Evolutionary conservation across 2,797 vertebrate genomes (phyloP).

Genomic region (Yasuhikotakia modesta): DNA sequence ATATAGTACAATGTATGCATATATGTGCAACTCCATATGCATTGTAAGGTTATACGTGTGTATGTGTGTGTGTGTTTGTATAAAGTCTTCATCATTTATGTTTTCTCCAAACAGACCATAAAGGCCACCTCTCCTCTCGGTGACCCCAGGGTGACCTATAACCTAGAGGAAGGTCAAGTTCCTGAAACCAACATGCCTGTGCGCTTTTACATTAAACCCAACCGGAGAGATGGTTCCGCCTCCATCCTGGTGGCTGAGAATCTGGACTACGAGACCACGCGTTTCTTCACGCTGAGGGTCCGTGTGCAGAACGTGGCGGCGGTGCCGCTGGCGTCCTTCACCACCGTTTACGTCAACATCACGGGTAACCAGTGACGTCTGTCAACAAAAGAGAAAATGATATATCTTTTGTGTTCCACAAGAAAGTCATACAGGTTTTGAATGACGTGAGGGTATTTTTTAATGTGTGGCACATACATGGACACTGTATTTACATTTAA

Average conservation of each 20-base stretch:
- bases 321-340: conserved; percentile 85
- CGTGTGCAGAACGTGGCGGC: conserved; percentile 87
- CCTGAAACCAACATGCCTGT: conserved; percentile 90
- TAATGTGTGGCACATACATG: background rate
- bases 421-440: too few species aligned
- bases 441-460: too few species aligned
- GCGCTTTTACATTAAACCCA: conserved; percentile 88
- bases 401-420: too few species aligned
- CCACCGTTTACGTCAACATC: conserved; percentile 83
- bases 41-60: too few species aligned
- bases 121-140: conserved; percentile 85
- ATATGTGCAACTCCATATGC: too few species aligned
- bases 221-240: conserved; percentile 83
- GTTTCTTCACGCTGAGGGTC: conserved; percentile 82
- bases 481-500: background rate
- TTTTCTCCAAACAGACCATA: conserved; percentile 74
- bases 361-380: conserved; percentile 74
- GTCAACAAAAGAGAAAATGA: too few species aligned
- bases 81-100: too few species aligned
- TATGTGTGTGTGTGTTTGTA: too few species aligned
- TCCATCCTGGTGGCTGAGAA: conserved; percentile 87
- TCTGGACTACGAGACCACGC: conserved; percentile 85
- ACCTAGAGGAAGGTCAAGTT: conserved; percentile 88
- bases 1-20: too few species aligned
- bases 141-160: conserved; percentile 86